Evolutionary conservation across 2,797 vertebrate genomes (phyloP).

Genomic region (Ficedula albicollis): DNA sequence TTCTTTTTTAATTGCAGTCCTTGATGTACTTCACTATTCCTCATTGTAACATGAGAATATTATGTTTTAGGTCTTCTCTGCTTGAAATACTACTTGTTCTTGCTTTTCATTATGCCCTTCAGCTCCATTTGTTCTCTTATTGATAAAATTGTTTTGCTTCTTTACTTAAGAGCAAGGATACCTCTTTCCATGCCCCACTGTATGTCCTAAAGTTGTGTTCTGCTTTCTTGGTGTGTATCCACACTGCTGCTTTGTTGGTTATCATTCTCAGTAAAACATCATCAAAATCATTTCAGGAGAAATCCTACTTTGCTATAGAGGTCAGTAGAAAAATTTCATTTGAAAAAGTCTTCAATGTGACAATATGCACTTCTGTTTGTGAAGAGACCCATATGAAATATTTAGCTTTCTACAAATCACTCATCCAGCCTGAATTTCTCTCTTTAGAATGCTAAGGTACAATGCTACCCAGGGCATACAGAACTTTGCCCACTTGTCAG

Average conservation of each 20-base stretch:
- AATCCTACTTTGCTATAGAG: neutral
- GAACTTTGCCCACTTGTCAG: neutral
- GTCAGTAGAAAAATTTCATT: neutral
- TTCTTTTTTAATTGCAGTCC: neutral
- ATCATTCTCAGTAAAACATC: neutral
- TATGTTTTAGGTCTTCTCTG: neutral
- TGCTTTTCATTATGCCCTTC: neutral
- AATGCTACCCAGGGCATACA: neutral
- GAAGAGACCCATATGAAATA: neutral
- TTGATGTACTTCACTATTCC: neutral
- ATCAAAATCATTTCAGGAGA: neutral
- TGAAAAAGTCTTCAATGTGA: neutral
- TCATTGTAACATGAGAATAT: neutral
- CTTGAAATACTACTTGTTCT: neutral
- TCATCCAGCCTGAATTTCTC: neutral
- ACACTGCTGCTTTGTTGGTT: neutral
- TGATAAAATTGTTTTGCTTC: neutral
- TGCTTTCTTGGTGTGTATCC: neutral
- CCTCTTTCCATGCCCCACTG: neutral
- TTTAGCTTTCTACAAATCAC: neutral
- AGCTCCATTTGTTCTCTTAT: neutral
- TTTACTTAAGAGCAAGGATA: neutral
- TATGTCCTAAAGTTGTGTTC: neutral
- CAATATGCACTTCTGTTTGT: neutral
- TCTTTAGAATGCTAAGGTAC: neutral